phyloP scores from a whole-genome alignment of 1,140 invertebrate species.

The Brachionus paranguensis region DNA sequence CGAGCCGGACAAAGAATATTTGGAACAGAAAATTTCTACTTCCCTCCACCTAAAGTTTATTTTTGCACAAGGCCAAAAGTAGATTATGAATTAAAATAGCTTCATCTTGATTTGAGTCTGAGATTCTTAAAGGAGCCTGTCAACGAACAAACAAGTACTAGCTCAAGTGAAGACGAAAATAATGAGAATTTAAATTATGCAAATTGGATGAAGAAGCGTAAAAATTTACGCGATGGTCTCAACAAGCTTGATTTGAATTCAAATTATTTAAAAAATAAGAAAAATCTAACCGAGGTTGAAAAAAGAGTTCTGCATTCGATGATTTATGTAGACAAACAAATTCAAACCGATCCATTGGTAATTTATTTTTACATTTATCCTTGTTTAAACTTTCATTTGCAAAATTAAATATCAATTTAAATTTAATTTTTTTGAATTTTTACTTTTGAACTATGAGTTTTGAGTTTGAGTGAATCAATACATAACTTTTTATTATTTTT shows the following conservation, averaged over 20 bases:
- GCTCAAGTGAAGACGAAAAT: conserved; percentile 3
- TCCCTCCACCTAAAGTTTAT: conserved; percentile 29
- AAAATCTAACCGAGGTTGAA: conserved; percentile 35
- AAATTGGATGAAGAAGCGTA: not conserved
- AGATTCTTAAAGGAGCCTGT: not conserved
- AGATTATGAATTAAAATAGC: not conserved
- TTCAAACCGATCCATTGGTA: conserved; percentile 32
- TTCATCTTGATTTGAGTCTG: not conserved
- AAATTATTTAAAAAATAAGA: conserved; percentile 25
- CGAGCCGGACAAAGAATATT: conserved; percentile 11
- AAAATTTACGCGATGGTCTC: not conserved
- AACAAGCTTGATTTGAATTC: not conserved
- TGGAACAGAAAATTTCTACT: conserved; percentile 19
- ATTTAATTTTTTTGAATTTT: too few relatives aligned
- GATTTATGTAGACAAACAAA: conserved; percentile 27
- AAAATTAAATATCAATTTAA: too few relatives aligned
- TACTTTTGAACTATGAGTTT: too few relatives aligned
- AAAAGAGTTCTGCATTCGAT: conserved; percentile 1
- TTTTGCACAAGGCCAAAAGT: conserved; percentile 5
- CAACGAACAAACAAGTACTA: not conserved
- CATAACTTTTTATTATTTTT: too few relatives aligned
- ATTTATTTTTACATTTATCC: not conserved
- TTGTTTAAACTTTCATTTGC: too few relatives aligned
- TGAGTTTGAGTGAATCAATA: too few relatives aligned
- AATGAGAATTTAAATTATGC: not conserved